Evolutionary conservation across 92 coral and sea anemone species (phyloP), one percentile per base, ranked within the genome.

Genomic region (Palythoa grandiflora): DNA sequence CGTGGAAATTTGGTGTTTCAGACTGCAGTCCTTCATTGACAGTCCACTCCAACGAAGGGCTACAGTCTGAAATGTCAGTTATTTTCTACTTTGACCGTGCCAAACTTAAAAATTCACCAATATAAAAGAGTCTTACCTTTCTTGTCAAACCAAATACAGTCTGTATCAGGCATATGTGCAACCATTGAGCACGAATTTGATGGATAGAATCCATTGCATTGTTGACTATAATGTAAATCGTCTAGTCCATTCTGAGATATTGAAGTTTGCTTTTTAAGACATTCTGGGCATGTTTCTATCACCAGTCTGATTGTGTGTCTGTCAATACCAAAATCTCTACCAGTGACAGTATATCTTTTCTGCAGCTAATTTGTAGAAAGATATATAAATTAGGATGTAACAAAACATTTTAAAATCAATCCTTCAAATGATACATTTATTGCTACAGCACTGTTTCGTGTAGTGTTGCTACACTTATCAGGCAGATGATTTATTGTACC

Each of bases 81-180:
- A 0, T 28, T 28, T 28, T 28, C 28, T 28, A 28, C 28, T 28
- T 28, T 28, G 28, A 28, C 28, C 0, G 28, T 28, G 28, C 28
- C 28, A 28, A 28, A 28, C 28, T 28, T 28, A 15, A 59, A 59
- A 20, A 59, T 1, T 59, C 2, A 63, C 3, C 70, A 63, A 8
- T 17, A 37, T 48, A 75, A 44, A 15, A 57, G 13, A 71, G 36
- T 9, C 81, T 16, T 73, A 97, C 99, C 95, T 89, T 94, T 83
- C 75, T 89, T 93, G 53, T 95, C 99, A 95, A 93, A 97, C 99
- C 99, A 97, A 21, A 97, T 91, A 71, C 99, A 97, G 71, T 91
- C 91, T 68, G 59, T 80, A 68, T 95, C 98, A 10, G 99, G 99
- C 19, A 87, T 88, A 68, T 94, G 91, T 15, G 99, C 98, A 9